phyloP scores from a whole-genome alignment of 2,888 invertebrate species.

The Notodonta ziczac region DNA sequence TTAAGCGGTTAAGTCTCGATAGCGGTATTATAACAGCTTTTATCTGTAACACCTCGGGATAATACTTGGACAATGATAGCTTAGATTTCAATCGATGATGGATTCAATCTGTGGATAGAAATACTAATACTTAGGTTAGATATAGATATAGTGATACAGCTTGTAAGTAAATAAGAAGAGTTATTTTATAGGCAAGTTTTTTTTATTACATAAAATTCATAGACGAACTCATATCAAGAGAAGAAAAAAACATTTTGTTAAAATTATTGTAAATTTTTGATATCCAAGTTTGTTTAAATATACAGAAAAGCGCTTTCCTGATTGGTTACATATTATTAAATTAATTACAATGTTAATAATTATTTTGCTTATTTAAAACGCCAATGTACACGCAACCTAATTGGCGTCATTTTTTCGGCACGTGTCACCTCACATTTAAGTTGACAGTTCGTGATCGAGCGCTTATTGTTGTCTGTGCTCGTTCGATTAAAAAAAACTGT shows the following conservation, averaged over 20 bases:
- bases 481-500: conserved; percentile 24
- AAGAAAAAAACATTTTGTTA: too few species aligned
- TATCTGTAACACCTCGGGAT: conserved; percentile 24
- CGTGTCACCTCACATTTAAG: conserved; percentile 43
- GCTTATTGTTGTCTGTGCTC: conserved; percentile 57
- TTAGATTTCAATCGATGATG: conserved; percentile 32
- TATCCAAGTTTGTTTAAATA: too few species aligned
- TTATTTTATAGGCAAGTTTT: too few species aligned
- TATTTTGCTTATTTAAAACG: not conserved
- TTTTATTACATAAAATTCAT: too few species aligned
- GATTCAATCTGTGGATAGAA: conserved; percentile 10
- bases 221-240: too few species aligned
- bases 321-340: not conserved
- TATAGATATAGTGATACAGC: too few species aligned
- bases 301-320: too few species aligned
- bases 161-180: too few species aligned
- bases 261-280: too few species aligned
- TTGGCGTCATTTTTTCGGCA: conserved; percentile 31
- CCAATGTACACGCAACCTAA: conserved; percentile 19
- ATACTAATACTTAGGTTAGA: too few species aligned
- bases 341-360: not conserved
- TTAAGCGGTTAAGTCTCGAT: not conserved
- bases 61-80: conserved; percentile 33
- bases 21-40: conserved; percentile 17
- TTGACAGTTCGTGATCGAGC: conserved; percentile 71